Evolutionary conservation across 2,888 invertebrate genomes (phyloP), one percentile per base, ranked within the genome.

Genomic region (Macroteleia sp.): DNA sequence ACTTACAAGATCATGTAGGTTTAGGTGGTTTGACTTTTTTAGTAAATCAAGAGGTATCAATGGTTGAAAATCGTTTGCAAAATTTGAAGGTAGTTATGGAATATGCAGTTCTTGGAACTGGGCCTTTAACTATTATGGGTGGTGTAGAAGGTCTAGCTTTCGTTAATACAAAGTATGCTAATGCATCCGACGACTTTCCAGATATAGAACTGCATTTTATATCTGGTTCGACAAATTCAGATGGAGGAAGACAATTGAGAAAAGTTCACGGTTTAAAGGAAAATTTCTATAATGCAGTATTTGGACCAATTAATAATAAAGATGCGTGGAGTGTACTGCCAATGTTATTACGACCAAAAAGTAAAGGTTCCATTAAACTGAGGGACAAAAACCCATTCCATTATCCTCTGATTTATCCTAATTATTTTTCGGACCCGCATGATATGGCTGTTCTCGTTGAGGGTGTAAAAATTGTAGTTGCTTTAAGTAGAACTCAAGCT

Each of bases 111-210:
- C 94, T 95, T 80, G 96, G 97, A 85, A 93, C 94, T 83, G 97
- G 97, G 0, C 97, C 97, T 0, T 93, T 97, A 94, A 97, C 97
- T 0, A 94, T 94, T 0, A 92, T 94, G n/a, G n/a, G n/a, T 1
- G 97, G 97, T 0, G 95, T 97, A 1, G 97, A 97, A 91, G 97
- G 96, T 0, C 91, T 97, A 0, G 97, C 97, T 0, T 97, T 97
- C 86, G 94, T 97, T 1, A 97, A 97, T 85, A 96, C 97, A 0
- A 96, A 96, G 88, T 97, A 95, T 89, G 96, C 97, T n/a, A 96
- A 97, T 32, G 92, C 93, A 0, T 93, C 94, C 0, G 94, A 94
- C 0, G 93, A 94, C 69, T 97, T 95, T 94, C 97, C 97, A 0
- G 97, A 97, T 81, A 94, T 97, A 42, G 96, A 97, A 87, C 97